These are phyloP conservation scores for Eucera pruinosa DNA, from an alignment of 2,888 invertebrate species.

Conservation along the genomic window DNA sequence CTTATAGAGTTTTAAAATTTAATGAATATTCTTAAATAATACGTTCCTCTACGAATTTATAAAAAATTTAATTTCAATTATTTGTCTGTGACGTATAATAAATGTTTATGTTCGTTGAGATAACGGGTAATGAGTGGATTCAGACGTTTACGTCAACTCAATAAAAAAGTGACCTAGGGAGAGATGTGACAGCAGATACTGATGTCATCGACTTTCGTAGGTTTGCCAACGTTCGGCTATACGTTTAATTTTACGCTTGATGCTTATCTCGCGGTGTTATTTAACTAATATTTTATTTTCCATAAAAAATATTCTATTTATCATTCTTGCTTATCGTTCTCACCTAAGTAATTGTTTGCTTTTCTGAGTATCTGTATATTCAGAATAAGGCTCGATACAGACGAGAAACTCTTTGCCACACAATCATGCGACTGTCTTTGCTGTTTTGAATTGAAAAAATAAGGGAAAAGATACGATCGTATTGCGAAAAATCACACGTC, in stretches of 20 bases:
- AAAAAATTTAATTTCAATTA: neutral
- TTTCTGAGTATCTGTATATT: neutral
- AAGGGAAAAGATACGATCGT: too few relatives aligned
- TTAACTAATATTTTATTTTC: neutral
- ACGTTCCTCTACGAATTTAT: neutral
- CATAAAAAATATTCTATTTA: neutral
- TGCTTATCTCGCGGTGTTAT: neutral
- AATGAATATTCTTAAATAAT: neutral
- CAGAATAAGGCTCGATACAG: too few relatives aligned
- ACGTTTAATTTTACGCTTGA: constrained; percentile 7
- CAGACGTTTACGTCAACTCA: constrained; percentile 18
- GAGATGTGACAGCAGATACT: constrained; percentile 50
- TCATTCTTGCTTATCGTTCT: neutral
- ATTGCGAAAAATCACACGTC: too few relatives aligned
- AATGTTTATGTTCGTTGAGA: neutral
- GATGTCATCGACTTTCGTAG: constrained; percentile 69
- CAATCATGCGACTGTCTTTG: too few relatives aligned
- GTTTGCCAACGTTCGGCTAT: constrained; percentile 23
- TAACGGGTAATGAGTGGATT: constrained; percentile 9
- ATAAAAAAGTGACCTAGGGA: constrained; percentile 40
- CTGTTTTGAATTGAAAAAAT: too few relatives aligned
- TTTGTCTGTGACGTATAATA: neutral
- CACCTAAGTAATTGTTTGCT: neutral
- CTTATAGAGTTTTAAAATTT: neutral
- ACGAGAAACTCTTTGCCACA: too few relatives aligned